Evolutionary conservation across 2,797 vertebrate species (phyloP), one percentile per base, ranked within the genome.

Genomic region (Sardinella longiceps): DNA sequence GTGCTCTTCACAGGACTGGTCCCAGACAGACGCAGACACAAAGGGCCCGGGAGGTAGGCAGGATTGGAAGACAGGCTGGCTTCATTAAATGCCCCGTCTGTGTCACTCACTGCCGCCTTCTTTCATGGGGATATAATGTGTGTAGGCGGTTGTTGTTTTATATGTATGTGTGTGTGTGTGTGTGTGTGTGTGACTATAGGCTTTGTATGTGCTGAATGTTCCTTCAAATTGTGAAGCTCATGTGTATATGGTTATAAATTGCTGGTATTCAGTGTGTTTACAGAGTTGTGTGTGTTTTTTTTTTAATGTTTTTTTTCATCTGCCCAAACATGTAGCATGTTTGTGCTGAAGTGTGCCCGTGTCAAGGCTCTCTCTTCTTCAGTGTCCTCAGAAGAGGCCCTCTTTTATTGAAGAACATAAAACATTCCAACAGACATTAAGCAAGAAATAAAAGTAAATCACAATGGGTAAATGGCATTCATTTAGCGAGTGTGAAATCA

Each of bases 31-130:
- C 18, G 18, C n/a, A n/a, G n/a, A 5, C 51, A 53, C 51, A 53
- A 63, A 88, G 87, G 60, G 14, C 10, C 60, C 3, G 15, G 60
- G n/a, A 53, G 1, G 60, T 48, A 4, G 60, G 25, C 9, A 25
- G 14, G 25, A n/a, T n/a, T n/a, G n/a, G n/a, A 63, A 25, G n/a
- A 28, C 60, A 63, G 25, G 60, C 60, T 20, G 20, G 51, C n/a
- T 3, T 28, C n/a, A 63, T 63, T 25, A 63, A 30, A 28, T 25
- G 25, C 20, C 7, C n/a, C n/a, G n/a, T 10, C 60, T 28, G 60
- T 12, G 25, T 30, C 60, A 25, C n/a, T 28, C n/a, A n/a, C n/a
- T n/a, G n/a, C n/a, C n/a, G 60, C 10, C 60, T 12, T 3, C 58
- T 63, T 63, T 63, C 60, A 63, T 28, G n/a, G 20, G 20, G 51